Base-by-base conservation (phyloP, 2,113 vertebrate genomes). In the Aegotheles bennettii region DNA sequence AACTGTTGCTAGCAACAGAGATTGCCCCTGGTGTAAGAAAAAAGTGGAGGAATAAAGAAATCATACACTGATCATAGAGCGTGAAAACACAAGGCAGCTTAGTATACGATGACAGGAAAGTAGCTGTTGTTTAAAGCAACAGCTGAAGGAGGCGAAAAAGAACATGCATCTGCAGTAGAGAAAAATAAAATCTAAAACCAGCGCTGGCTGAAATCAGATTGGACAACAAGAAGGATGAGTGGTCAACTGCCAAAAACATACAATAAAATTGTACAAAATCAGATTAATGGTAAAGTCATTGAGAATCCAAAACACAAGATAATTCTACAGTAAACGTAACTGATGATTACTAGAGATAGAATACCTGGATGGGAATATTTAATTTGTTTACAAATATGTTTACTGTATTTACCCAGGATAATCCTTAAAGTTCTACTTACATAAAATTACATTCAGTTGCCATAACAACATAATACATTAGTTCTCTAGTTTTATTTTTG, bases 321-420 rank as follows among this genome's bases (percentile, higher is more conserved):
- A 79, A 57, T 64, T 85, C 74, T 82, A 59, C n/a, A 38, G 67
- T 53, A 95, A 95, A 95, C 61, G 82, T 40, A 75, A 50, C 16
- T 57, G 43, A 79, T 50, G 57, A 73, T 57, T 89, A 29, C 65
- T 85, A 69, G 57, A 83, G 43, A 93, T 61, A 79, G 57, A 92
- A 65, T 94, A 94, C 56, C 79, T 90, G 59, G 24, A 87, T 88
- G 42, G n/a, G 60, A 92, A 83, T 95, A 96, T 94, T 94, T 96
- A 94, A 95, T 91, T 96, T 94, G 67, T 93, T 94, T 94, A 50
- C 45, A 92, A 93, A 95, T 95, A 82, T 76, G 54, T 88, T 97
- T 95, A 89, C 82, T 88, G 68, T 60, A 84, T 87, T 85, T 88
- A 40, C 25, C 43, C 20, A 77, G 42, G 84, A 96, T 93, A 94